Conservation (phyloP, 1,140 invertebrate genomes). For the Dreissena polymorpha region DNA sequence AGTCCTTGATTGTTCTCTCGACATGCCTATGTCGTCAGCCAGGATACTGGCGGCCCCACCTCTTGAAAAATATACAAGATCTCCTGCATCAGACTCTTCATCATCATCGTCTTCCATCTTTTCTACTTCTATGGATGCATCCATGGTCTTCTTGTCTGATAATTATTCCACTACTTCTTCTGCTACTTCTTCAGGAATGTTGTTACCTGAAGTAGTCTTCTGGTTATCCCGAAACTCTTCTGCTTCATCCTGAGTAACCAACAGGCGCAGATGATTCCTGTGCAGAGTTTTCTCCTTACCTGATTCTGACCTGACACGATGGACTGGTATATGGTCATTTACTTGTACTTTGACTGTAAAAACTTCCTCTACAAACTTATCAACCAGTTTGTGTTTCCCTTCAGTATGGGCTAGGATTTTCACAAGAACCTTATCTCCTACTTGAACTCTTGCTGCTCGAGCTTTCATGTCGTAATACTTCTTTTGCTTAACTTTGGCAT, state of each 20-base stretch:
- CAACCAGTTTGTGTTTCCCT: slow-evolving; percentile 45
- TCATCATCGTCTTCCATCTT: neutral
- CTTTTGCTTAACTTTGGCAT: slow-evolving; percentile 22
- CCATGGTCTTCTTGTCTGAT: neutral
- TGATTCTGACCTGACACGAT: slow-evolving; percentile 17
- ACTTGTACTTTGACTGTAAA: slow-evolving; percentile 16
- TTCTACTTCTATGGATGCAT: neutral
- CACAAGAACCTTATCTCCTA: slow-evolving; percentile 48
- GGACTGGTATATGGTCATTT: slow-evolving; percentile 33
- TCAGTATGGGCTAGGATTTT: slow-evolving; percentile 12
- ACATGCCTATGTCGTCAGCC: neutral
- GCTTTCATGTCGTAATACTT: slow-evolving; percentile 43
- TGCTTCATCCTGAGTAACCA: neutral
- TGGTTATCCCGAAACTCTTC: neutral
- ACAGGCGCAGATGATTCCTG: slow-evolving; percentile 34
- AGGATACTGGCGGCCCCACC: neutral
- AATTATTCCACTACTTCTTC: neutral
- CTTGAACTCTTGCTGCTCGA: slow-evolving; percentile 9
- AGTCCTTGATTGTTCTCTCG: neutral
- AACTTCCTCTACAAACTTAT: slow-evolving; percentile 25
- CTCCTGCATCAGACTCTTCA: slow-evolving; percentile 7
- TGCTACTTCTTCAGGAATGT: neutral
- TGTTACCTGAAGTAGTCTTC: too few relatives aligned
- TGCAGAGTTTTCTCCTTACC: slow-evolving; percentile 34
- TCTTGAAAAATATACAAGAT: neutral